Conservation (phyloP, 2,888 invertebrate species). For the Synanthedon myopaeformis region DNA sequence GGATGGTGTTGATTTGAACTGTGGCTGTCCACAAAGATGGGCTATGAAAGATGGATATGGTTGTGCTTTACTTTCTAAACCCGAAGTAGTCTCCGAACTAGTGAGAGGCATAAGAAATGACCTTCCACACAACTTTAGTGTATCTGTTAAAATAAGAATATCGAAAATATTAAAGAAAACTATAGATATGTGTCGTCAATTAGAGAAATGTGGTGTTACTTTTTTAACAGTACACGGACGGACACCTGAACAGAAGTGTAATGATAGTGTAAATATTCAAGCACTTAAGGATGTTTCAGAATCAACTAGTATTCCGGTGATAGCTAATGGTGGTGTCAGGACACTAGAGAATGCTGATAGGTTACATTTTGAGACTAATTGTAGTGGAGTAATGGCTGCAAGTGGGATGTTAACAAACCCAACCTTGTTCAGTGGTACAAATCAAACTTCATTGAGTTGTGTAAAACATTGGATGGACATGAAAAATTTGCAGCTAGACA, state of each 20-base stretch:
- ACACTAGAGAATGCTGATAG: slow-evolving; percentile 77
- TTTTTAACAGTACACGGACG: slow-evolving; percentile 94
- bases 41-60: slow-evolving; percentile 93
- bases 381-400: slow-evolving; percentile 93
- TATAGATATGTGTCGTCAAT: slow-evolving; percentile 81
- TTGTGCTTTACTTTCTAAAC: slow-evolving; percentile 83
- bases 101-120: slow-evolving; percentile 80
- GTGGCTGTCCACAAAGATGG: slow-evolving; percentile 98
- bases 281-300: slow-evolving; percentile 80
- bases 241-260: slow-evolving; percentile 83
- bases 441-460: slow-evolving; percentile 79
- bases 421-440: slow-evolving; percentile 82
- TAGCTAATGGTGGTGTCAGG: slow-evolving; percentile 93
- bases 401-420: slow-evolving; percentile 93
- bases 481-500: slow-evolving; percentile 71
- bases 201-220: slow-evolving; percentile 88
- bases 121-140: slow-evolving; percentile 80
- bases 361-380: slow-evolving; percentile 76
- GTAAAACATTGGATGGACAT: slow-evolving; percentile 85
- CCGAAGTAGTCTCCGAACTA: slow-evolving; percentile 85
- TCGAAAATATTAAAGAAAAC: slow-evolving; percentile 77
- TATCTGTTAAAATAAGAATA: slow-evolving; percentile 93
- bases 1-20: slow-evolving; percentile 95
- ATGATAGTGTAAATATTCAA: slow-evolving; percentile 77
- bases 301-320: slow-evolving; percentile 81